Evolutionary conservation across 2,113 vertebrate species (phyloP).

Genomic region (Esox niger): DNA sequence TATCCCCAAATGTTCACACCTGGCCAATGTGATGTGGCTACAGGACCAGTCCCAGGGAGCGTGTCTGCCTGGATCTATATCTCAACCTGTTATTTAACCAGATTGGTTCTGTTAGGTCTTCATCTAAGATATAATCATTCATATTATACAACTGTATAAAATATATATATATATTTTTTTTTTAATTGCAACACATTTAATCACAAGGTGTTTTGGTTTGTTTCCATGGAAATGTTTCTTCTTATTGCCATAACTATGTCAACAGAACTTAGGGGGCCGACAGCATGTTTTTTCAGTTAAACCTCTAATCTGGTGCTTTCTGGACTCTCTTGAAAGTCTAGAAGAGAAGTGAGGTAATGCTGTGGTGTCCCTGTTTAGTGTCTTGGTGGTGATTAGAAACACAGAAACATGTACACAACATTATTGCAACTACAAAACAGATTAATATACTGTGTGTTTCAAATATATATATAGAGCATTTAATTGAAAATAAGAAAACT

Average conservation of each 20-base stretch:
- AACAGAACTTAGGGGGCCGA: not conserved
- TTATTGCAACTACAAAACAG: not conserved
- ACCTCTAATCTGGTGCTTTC: not conserved
- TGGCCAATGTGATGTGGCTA: too few species aligned
- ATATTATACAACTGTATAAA: too few species aligned
- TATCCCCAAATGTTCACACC: too few species aligned
- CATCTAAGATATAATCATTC: too few species aligned
- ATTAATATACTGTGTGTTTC: too few species aligned
- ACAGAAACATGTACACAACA: not conserved
- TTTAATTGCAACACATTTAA: not conserved
- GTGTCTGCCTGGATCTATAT: too few species aligned
- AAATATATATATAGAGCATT: too few species aligned
- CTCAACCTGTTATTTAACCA: too few species aligned
- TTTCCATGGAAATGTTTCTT: not conserved
- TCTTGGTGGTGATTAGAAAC: not conserved
- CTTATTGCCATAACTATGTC: not conserved
- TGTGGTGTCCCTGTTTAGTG: not conserved
- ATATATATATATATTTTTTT: not conserved
- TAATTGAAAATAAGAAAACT: slow-evolving; percentile 7
- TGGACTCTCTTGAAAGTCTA: not conserved
- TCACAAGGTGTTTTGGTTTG: not conserved
- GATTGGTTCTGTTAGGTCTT: not conserved
- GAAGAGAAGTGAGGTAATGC: not conserved
- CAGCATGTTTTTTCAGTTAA: not conserved
- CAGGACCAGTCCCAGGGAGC: too few species aligned